Evolutionary conservation across 2,113 vertebrate genomes (phyloP).

Genomic region (Heterotis niloticus): DNA sequence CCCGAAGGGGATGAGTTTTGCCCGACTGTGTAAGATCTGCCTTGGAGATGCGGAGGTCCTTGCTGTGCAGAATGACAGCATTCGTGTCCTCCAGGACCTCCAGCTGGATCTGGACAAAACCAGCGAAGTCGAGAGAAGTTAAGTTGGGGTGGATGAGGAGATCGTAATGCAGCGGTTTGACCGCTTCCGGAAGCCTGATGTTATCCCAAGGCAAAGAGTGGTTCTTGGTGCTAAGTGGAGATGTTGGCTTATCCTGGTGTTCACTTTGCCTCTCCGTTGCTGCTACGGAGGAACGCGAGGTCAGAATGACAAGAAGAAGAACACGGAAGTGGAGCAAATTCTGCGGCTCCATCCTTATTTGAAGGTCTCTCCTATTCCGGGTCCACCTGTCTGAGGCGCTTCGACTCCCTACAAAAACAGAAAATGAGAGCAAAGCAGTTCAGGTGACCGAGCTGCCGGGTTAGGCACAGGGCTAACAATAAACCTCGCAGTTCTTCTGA

Average conservation of each 20-base stretch:
- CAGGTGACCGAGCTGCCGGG: too few species aligned
- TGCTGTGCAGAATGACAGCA: slow-evolving; percentile 72
- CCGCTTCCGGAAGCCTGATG: slow-evolving; percentile 71
- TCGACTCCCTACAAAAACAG: too few species aligned
- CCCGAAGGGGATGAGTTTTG: slow-evolving; percentile 33
- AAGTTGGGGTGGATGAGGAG: slow-evolving; percentile 82
- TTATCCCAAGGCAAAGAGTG: slow-evolving; percentile 74
- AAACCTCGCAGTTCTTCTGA: too few species aligned
- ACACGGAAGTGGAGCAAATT: too few species aligned
- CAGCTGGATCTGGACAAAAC: slow-evolving; percentile 64
- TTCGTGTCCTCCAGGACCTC: slow-evolving; percentile 57
- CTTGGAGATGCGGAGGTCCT: slow-evolving; percentile 59
- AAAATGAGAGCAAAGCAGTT: too few species aligned
- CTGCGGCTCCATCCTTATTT: too few species aligned
- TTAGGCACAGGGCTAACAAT: too few species aligned
- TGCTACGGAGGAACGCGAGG: too few species aligned
- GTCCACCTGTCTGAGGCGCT: too few species aligned
- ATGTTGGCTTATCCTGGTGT: slow-evolving; percentile 12
- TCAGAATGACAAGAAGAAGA: too few species aligned
- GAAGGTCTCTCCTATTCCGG: too few species aligned
- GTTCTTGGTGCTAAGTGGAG: slow-evolving; percentile 52
- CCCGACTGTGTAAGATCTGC: slow-evolving; percentile 52
- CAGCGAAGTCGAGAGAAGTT: slow-evolving; percentile 69
- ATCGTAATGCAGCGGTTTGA: slow-evolving; percentile 71
- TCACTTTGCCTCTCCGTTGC: too few species aligned